Evolutionary conservation across 2,888 invertebrate species (phyloP), one percentile per base, ranked within the genome.

Genomic region (Eustalomyia histrio): DNA sequence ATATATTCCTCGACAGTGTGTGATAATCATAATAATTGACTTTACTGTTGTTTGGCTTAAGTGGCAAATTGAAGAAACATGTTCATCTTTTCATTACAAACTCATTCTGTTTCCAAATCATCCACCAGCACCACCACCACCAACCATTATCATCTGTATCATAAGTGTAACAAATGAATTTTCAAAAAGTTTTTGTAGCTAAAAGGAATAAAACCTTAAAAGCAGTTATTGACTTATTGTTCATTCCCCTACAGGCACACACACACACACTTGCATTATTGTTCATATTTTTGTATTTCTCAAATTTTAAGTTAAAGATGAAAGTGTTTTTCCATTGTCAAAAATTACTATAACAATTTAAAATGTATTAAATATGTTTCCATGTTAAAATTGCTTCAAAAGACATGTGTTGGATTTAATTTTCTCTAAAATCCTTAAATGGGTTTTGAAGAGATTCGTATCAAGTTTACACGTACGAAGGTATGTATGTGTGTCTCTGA

Each of bases 41-140:
- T 88, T 89, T 88, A 85, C 69, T 72, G 60, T 84, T 75, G 67
- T 85, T 39, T 89, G 89, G 87, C 88, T 90, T 89, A 87, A 88
- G 88, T 87, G 87, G 87, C 86, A 89, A 89, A 90, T 90, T 90
- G 90, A 90, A 90, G 89, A 90, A 85, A 84, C 88, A 85, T 90
- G 90, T 90, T 88, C 87, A 78, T 76, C 85, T 81, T 73, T 29
- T n/a, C n/a, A n/a, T 76, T 69, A 53, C 58, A 68, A 76, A 72
- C 61, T 33, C 29, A 29, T 7, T 57, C 35, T 52, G 21, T 7
- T 3, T 24, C 9, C 35, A 43, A 7, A 29, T 4, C 63, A 55
- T 39, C 57, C 61, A 67, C 71, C 64, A 24, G n/a, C n/a, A n/a
- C n/a, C n/a, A n/a, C n/a, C n/a, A n/a, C n/a, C n/a, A n/a, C n/a